phyloP scores from a whole-genome alignment of 1,140 invertebrate species.

The Caenorhabditis elegans region WBcel235 BX284602.5:5507001-5507500 shows the following conservation, averaged over 20 bases:
- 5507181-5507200: neutral
- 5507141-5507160: neutral
- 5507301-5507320: slow-evolving; percentile 1
- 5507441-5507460: neutral
- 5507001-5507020: neutral
- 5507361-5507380: neutral
- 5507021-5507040: too few species aligned
- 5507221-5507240: slow-evolving; percentile 3
- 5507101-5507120: neutral
- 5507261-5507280: neutral
- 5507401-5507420: neutral
- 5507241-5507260: neutral
- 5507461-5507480: neutral
- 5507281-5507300: neutral
- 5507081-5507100: neutral
- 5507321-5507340: slow-evolving; percentile 1
- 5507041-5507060: neutral
- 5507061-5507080: neutral
- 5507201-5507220: neutral
- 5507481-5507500: neutral
- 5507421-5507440: neutral
- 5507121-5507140: neutral
- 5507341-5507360: neutral
- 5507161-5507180: neutral
- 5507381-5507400: neutral